Base-by-base conservation (phyloP, 2,113 vertebrate species). In the Hassar affinis region DNA sequence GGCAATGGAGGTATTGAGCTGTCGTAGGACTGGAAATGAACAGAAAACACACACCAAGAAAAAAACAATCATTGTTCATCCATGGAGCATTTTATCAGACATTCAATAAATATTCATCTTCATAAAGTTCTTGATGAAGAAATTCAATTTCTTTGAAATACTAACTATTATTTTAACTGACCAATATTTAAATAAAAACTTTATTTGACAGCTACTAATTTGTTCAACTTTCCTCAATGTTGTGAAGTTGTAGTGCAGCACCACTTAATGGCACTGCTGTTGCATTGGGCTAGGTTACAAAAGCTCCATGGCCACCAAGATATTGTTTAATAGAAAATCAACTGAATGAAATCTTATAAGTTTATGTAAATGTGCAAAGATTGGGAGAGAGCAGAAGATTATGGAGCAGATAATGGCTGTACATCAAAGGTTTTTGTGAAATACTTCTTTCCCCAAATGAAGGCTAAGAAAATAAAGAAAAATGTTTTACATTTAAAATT, bases 1-100 rank as follows among this genome's bases (percentile, higher is more conserved):
- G 0, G 98, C 97, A 9, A 98, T 97, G 52, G 98, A 96, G 0
- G 97, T 96, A 93, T 97, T 99, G 87, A 99, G 96, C 91, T 99
- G 97, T 84, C 97, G 94, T 85, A 98, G 93, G 51, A 99, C 98
- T 99, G 91, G 0, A 35, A 80, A 71, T 62, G 3, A 68, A 79
- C 12, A 45, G 57, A 56, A 42, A 75, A 54, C 14, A 25, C 42
- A 54, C 38, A 42, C 38, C 17, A 87, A 76, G 20, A 17, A n/a
- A 0, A 47, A 4, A 72, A 47, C 11, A 72, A 10, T 49, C 25
- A 12, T 7, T 4, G 45, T 25, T 72, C 6, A 12, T 72, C 25
- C 7, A 47, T 15, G 42, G 10, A 9, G 27, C 1, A 33, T 62
- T 62, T 4, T 1, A 22, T 77, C 15, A 52, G 1, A 0, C 14